Evolutionary conservation across 2,888 invertebrate species (phyloP).

Genomic region (Lagria hirta): DNA sequence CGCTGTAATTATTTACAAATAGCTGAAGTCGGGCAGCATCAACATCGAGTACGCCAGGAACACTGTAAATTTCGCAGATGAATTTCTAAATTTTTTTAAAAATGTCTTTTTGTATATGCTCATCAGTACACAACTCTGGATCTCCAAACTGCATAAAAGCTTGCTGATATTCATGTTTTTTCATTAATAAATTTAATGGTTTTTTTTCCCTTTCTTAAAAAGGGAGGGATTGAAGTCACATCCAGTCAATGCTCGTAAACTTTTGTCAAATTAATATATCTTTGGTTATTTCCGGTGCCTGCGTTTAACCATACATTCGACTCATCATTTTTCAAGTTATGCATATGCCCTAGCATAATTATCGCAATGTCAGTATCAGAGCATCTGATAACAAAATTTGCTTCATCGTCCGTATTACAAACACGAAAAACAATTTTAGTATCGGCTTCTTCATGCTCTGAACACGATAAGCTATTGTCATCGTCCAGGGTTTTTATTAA

Average conservation of each 20-base stretch:
- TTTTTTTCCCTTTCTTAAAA: slow-evolving; percentile 30
- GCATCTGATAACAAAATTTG: slow-evolving; percentile 33
- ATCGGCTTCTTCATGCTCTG: slow-evolving; percentile 30
- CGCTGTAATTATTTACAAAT: no score
- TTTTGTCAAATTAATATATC: slow-evolving; percentile 29
- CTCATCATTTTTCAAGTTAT: slow-evolving; percentile 28
- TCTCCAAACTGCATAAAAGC: no score
- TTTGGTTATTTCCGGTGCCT: slow-evolving; percentile 34
- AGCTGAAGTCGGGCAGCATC: no score
- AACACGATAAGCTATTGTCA: slow-evolving; percentile 31
- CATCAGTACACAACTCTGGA: no score
- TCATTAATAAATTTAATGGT: slow-evolving; percentile 27
- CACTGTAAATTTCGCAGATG: slow-evolving; percentile 30
- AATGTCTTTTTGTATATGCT: no score
- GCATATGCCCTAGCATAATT: slow-evolving; percentile 36
- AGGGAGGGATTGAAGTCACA: no score
- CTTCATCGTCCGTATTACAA: slow-evolving; percentile 28
- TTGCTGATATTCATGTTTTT: no score
- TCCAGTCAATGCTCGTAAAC: slow-evolving; percentile 27
- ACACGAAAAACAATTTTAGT: slow-evolving; percentile 29
- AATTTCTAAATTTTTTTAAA: slow-evolving; percentile 28
- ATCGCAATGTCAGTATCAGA: slow-evolving; percentile 30
- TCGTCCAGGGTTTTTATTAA: no score
- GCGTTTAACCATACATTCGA: slow-evolving; percentile 30
- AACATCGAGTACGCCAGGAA: no score